Conservation (phyloP, 2,113 vertebrate genomes). For the Lasiurus cinereus region DNA sequence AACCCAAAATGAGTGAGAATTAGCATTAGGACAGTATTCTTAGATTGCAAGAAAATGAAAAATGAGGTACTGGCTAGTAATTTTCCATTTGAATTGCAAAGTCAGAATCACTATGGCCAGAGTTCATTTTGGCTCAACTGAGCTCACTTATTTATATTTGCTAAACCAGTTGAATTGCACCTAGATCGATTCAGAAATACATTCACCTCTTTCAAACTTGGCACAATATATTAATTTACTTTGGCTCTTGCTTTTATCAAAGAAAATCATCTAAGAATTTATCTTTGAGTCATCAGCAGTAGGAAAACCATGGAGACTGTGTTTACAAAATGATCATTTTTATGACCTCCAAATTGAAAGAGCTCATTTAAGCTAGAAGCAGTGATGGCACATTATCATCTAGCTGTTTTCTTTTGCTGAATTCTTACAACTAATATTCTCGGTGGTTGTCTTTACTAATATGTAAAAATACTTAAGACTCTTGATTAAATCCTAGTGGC, state of each 20-base stretch:
- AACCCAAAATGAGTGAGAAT: background rate
- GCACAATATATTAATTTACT: slow-evolving; percentile 16
- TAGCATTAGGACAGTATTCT: background rate
- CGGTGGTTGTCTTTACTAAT: slow-evolving; percentile 68
- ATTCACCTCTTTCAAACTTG: background rate
- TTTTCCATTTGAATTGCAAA: background rate
- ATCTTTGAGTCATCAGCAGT: slow-evolving; percentile 65
- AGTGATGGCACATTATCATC: slow-evolving; percentile 64
- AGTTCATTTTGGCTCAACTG: background rate
- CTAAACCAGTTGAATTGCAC: background rate
- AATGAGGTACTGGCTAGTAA: background rate
- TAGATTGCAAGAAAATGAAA: background rate
- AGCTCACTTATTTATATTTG: background rate
- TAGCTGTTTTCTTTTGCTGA: slow-evolving; percentile 72
- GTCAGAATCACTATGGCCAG: background rate
- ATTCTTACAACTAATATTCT: slow-evolving; percentile 72
- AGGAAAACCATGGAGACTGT: slow-evolving; percentile 63
- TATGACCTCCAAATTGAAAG: slow-evolving; percentile 71
- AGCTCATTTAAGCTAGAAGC: slow-evolving; percentile 66
- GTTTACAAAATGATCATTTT: slow-evolving; percentile 68
- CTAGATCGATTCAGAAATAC: background rate
- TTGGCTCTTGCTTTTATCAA: background rate
- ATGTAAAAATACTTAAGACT: slow-evolving; percentile 71
- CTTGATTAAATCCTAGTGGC: slow-evolving; percentile 78
- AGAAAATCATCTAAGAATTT: slow-evolving; percentile 22